Base-by-base conservation (phyloP, 2,113 vertebrate genomes). In the Bufo gargarizans region DNA sequence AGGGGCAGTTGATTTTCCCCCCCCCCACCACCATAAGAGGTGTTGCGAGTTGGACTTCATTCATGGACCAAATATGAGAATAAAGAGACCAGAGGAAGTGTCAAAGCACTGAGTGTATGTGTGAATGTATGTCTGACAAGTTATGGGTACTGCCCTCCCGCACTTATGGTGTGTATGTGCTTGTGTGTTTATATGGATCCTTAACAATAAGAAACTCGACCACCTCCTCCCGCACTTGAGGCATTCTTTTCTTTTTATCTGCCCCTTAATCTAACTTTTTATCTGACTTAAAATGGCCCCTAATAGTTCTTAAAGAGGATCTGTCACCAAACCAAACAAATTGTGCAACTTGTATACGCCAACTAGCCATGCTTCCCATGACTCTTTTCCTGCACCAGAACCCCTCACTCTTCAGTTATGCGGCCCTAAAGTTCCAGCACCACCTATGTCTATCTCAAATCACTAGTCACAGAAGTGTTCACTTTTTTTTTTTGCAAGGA, bases 1-100 rank as follows among this genome's bases (percentile, higher is more conserved):
- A 45, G 59, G 72, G 49, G 12, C 12, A 81, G 22, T 33, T 55
- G 11, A 14, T 77, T 53, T 53, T 86, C 65, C 1, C 33, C 33
- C 33, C 33, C 33, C 45, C 82, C 58, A 53, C 87, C 65, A 16
- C 82, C 17, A 33, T 83, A 5, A 63, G 71, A 77, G 80, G n/a
- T 55, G 47, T 6, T 20, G 55, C 14, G 59, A 49, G 81, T 71
- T 82, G 81, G 80, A 83, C 59, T 7, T 67, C 17, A 65, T 67
- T 50, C 80, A 65, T 77, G 80, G 80, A 88, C 79, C 87, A 88
- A 88, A 88, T 77, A 47, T 77, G 47, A 83, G 45, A 82, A 50
- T 53, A 76, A 33, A 83, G 77, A 20, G 49, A 63, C 17, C 74
- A 33, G 10, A 45, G 47, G 22, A 61, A 17, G 86, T 47, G 56